Evolutionary conservation across 1,140 invertebrate species (phyloP).

Genomic region (Xylocopa sonorina): DNA sequence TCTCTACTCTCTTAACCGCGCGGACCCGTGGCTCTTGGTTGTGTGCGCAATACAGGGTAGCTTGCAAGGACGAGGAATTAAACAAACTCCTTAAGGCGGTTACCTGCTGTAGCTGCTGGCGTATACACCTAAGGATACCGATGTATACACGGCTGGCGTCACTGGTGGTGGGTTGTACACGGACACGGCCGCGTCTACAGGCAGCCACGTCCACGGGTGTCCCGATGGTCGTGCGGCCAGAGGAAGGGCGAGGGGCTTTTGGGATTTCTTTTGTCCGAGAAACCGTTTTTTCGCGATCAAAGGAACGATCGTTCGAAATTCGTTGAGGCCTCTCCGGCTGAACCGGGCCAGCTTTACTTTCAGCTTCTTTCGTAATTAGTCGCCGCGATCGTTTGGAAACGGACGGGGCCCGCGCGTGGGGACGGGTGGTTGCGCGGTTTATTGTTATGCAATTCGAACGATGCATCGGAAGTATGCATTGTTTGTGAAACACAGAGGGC

Average conservation of each 20-base stretch:
- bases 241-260: constrained; percentile 14
- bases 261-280: constrained; percentile 57
- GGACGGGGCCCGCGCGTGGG: too few relatives aligned
- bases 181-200: neutral
- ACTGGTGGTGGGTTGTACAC: too few relatives aligned
- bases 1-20: constrained; percentile 40
- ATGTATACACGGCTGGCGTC: neutral
- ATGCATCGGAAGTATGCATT: neutral
- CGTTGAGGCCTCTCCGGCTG: too few relatives aligned
- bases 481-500: neutral
- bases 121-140: constrained; percentile 34
- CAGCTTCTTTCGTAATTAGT: constrained; percentile 20
- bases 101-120: constrained; percentile 52
- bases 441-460: constrained; percentile 19
- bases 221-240: neutral
- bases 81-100: constrained; percentile 69
- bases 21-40: constrained; percentile 31
- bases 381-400: neutral
- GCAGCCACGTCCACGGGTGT: neutral
- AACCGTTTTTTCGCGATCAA: constrained; percentile 42
- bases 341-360: neutral
- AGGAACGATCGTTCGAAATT: constrained; percentile 21
- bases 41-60: constrained; percentile 66
- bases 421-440: neutral
- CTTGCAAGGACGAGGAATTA: constrained; percentile 69